Evolutionary conservation across 2,797 vertebrate genomes (phyloP).

Genomic region (Chelidonichthys spinosus): DNA sequence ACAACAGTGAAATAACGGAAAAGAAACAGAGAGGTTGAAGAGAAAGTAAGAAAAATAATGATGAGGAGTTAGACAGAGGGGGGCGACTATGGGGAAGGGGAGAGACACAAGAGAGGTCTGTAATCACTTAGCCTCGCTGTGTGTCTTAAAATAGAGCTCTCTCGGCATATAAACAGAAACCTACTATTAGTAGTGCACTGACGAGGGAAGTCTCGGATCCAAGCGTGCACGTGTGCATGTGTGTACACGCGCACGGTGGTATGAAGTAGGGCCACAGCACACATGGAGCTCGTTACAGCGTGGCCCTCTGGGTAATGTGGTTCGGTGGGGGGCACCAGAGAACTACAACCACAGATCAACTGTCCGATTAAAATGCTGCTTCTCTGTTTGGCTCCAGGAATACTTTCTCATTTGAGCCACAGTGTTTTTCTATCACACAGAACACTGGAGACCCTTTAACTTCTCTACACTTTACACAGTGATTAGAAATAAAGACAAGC

Average conservation of each 20-base stretch:
- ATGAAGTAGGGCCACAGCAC: slow-evolving; percentile 71
- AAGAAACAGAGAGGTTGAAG: slow-evolving; percentile 1
- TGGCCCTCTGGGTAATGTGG: slow-evolving; percentile 82
- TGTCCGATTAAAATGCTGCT: slow-evolving; percentile 65
- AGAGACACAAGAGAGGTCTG: slow-evolving; percentile 72
- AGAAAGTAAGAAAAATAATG: slow-evolving; percentile 14
- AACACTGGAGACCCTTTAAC: slow-evolving; percentile 10
- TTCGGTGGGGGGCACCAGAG: slow-evolving; percentile 66
- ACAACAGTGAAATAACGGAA: neutral
- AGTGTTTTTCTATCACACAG: slow-evolving; percentile 3
- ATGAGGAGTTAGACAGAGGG: slow-evolving; percentile 37
- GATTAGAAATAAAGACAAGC: slow-evolving; percentile 17
- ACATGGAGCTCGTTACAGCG: slow-evolving; percentile 83
- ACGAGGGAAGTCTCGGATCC: slow-evolving; percentile 82
- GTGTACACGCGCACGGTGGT: slow-evolving; percentile 37
- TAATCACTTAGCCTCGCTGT: slow-evolving; percentile 87
- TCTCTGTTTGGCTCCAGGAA: slow-evolving; percentile 35
- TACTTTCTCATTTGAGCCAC: slow-evolving; percentile 35
- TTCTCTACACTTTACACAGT: slow-evolving; percentile 13
- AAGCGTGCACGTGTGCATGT: slow-evolving; percentile 43
- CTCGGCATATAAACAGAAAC: slow-evolving; percentile 86
- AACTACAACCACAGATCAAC: slow-evolving; percentile 78
- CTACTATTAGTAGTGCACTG: slow-evolving; percentile 84
- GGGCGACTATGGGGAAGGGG: slow-evolving; percentile 62
- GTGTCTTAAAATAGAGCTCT: slow-evolving; percentile 88